A percentile compares a stretch with the other conserved stretches of the same genome.
phyloP scores from a whole-genome alignment of 2,113 vertebrate species.

The Bungarus multicinctus region DNA sequence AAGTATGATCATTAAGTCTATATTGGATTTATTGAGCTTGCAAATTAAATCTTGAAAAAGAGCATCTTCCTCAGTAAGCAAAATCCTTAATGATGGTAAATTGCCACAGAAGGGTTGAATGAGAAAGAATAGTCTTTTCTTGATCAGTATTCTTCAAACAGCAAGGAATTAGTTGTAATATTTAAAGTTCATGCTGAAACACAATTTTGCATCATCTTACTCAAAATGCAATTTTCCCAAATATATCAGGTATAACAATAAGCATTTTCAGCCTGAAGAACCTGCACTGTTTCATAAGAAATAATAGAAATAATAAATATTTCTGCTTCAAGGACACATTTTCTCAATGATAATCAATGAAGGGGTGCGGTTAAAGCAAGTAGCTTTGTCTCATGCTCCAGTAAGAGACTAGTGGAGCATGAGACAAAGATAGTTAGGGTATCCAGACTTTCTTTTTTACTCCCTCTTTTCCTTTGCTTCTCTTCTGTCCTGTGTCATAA shows the following conservation, averaged over 20 bases:
- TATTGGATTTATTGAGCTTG: conserved; percentile 68
- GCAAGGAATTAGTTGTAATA: not conserved
- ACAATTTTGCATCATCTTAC: not conserved
- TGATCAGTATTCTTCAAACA: not conserved
- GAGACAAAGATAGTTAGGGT: not conserved
- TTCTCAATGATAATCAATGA: not conserved
- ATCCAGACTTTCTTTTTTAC: not conserved
- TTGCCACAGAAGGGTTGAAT: conserved; percentile 12
- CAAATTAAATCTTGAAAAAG: conserved; percentile 54
- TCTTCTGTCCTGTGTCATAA: not conserved
- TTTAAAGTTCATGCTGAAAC: not conserved
- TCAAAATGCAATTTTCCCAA: not conserved
- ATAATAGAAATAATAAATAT: not conserved
- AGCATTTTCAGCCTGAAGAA: not conserved
- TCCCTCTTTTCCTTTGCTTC: not conserved
- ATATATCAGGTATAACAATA: not conserved
- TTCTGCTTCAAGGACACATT: not conserved
- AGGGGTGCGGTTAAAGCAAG: not conserved
- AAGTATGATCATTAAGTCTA: conserved; percentile 66
- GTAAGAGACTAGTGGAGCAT: not conserved
- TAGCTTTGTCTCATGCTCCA: not conserved
- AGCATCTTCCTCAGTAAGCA: conserved; percentile 30
- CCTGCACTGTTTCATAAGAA: not conserved
- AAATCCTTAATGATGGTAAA: conserved; percentile 27
- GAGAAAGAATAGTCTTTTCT: not conserved